phyloP scores from a whole-genome alignment of 2,797 vertebrate species.

The Dendrocincla fuliginosa region DNA sequence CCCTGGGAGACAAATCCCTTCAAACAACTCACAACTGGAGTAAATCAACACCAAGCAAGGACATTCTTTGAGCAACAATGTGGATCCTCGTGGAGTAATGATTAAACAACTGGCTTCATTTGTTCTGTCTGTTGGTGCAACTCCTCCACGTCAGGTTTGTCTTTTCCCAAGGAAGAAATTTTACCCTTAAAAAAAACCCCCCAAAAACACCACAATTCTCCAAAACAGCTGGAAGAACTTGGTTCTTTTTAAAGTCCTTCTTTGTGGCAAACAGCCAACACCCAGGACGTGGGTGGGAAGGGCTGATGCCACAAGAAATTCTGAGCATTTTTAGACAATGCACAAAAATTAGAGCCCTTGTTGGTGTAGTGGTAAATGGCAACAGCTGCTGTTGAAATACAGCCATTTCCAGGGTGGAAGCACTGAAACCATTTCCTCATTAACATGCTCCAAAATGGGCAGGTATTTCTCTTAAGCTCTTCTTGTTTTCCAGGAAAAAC shows the following conservation, averaged over 20 bases:
- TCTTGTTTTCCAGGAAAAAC: neutral
- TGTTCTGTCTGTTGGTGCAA: neutral
- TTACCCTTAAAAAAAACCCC: neutral
- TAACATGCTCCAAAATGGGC: neutral
- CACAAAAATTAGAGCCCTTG: conserved; percentile 15
- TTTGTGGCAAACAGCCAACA: neutral
- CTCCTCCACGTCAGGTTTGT: neutral
- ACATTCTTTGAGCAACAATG: neutral
- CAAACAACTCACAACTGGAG: neutral
- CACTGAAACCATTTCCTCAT: neutral
- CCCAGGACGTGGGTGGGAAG: neutral
- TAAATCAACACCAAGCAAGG: neutral
- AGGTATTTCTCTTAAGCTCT: neutral
- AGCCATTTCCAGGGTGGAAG: conserved; percentile 3
- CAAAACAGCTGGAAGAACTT: neutral
- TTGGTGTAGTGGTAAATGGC: neutral
- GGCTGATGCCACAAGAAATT: neutral
- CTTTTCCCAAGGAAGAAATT: neutral
- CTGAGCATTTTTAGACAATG: neutral
- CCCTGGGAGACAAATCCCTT: neutral
- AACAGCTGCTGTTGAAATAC: neutral
- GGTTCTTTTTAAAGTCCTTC: neutral
- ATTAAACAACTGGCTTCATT: neutral
- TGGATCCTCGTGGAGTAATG: neutral
- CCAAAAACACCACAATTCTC: neutral